These are phyloP conservation scores for Zoanthus gigantus DNA, from an alignment of 92 coral and sea anemone species.

Conservation along the genomic window DNA sequence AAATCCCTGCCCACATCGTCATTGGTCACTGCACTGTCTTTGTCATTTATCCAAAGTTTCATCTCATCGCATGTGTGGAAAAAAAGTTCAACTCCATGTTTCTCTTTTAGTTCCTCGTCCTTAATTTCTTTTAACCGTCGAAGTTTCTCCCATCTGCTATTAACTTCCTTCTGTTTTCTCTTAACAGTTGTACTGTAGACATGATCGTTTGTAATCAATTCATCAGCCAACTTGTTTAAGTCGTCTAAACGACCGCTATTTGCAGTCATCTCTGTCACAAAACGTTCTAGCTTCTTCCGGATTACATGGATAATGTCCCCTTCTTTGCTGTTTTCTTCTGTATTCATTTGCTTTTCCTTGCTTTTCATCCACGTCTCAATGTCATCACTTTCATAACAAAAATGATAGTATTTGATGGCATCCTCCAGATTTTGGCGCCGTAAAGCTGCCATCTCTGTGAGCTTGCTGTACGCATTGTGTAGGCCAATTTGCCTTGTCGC, in stretches of 20 bases:
- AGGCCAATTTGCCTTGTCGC: conserved; percentile 92
- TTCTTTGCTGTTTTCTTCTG: conserved; percentile 60
- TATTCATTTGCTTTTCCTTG: conserved; percentile 82
- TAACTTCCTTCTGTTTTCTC: conserved; percentile 73
- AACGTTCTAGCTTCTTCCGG: conserved; percentile 86
- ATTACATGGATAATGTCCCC: conserved; percentile 72
- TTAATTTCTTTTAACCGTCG: conserved; percentile 74
- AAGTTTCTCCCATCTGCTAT: conserved; percentile 87
- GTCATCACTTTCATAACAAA: conserved; percentile 91
- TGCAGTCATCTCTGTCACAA: conserved; percentile 84
- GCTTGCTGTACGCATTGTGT: conserved; percentile 84
- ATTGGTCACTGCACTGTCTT: conserved; percentile 70
- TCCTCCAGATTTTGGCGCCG: conserved; percentile 84
- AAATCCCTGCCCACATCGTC: conserved; percentile 83
- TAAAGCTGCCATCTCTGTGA: conserved; percentile 83
- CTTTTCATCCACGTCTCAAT: conserved; percentile 89
- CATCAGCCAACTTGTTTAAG: conserved; percentile 79
- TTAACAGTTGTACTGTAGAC: conserved; percentile 69
- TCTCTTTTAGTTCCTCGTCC: conserved; percentile 86
- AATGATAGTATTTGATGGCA: conserved; percentile 90
- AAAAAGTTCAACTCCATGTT: conserved; percentile 95
- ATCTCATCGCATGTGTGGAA: conserved; percentile 87
- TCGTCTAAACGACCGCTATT: conserved; percentile 78
- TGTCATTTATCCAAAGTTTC: conserved; percentile 92
- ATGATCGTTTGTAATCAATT: conserved; percentile 70